Base-by-base conservation (phyloP, 1,140 invertebrate species). In the Temnothorax longispinosus region DNA sequence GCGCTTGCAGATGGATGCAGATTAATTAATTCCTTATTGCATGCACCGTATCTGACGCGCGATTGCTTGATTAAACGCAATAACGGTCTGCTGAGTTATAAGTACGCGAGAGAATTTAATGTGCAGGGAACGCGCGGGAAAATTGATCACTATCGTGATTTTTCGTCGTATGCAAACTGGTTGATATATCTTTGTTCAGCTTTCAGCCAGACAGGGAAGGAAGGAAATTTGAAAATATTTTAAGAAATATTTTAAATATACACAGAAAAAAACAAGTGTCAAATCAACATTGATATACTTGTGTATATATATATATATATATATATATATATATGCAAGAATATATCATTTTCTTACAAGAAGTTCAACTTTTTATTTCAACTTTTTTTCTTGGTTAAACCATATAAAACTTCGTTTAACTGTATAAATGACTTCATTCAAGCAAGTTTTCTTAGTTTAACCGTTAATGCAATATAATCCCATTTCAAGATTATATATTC, bases 21-120 rank as follows among this genome's bases (percentile, higher is more conserved):
- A 82, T 82, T 82, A 82, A 82, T 82, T 82, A 82, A 82, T 82
- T 82, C 41, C 80, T 82, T 72, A 82, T 72, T 82, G 38, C 65
- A 18, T 41, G 62, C 27, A 35, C 75, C 62, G 32, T 81, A 41
- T 58, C 50, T 72, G 21, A 82, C 38, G 52, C 52, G 15, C 27
- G 52, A 82, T 65, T 44, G 38, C 80, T 74, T 82, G 52, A 82
- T 82, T 72, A 82, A 82, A 82, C 41, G 38, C 54, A 69, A 74
- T 82, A 82, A 82, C 54, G 56, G 27, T 60, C 18, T 6, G n/a
- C n/a, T 35, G 35, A 54, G 8, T 69, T 81, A 47, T 54, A 27
- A 27, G 27, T 27, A 62, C 15, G 27, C 18, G 32, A 35, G 15
- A 35, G n/a, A 81, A 47, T 35, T 32, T 4, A 54, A 54, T 1